Conservation (phyloP, 2,888 invertebrate genomes). For the Nymphalis urticae region DNA sequence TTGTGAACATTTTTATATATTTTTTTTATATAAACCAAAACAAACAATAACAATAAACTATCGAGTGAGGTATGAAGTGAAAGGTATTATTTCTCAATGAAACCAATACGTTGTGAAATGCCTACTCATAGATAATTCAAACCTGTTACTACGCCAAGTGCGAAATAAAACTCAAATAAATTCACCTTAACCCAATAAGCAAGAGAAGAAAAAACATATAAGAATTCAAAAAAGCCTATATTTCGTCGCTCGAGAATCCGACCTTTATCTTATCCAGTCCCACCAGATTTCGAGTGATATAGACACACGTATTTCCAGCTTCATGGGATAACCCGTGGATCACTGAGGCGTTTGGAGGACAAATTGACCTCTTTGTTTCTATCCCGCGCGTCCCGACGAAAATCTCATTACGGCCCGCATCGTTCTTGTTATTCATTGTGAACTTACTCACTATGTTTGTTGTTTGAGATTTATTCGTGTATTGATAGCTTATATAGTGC, state of each 20-base stretch:
- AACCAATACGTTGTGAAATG: too few species aligned
- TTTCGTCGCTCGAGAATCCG: conserved; percentile 7
- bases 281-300: conserved; percentile 31
- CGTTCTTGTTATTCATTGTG: conserved; percentile 51
- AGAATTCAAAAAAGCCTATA: conserved; percentile 12
- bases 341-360: conserved; percentile 59
- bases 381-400: conserved; percentile 52
- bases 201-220: conserved; percentile 5
- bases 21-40: too few species aligned
- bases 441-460: conserved; percentile 24
- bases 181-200: neutral
- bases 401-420: conserved; percentile 62
- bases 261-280: conserved; percentile 23
- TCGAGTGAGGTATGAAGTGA: too few species aligned
- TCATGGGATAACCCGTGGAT: conserved; percentile 59
- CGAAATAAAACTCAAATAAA: neutral
- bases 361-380: conserved; percentile 66
- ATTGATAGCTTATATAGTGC: neutral
- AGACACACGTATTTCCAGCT: conserved; percentile 26
- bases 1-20: too few species aligned
- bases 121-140: too few species aligned
- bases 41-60: too few species aligned
- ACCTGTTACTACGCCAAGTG: neutral
- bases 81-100: too few species aligned
- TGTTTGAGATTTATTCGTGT: conserved; percentile 22